Evolutionary conservation across 2,797 vertebrate species (phyloP), one percentile per base, ranked within the genome.

Genomic region (Fringilla coelebs): DNA sequence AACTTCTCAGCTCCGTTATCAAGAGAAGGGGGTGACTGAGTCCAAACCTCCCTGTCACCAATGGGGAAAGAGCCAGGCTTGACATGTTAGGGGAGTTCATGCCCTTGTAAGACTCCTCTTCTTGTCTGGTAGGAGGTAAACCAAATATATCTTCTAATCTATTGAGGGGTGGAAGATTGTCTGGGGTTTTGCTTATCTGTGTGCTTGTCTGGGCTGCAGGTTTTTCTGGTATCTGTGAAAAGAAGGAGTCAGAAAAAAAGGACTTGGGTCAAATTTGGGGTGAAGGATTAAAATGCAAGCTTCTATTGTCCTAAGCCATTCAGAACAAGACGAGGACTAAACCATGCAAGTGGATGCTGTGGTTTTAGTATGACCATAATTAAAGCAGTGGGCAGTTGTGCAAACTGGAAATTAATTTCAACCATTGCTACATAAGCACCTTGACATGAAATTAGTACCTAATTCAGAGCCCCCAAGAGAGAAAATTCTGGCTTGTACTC

Each of bases 401-500:
- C 73, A 66, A 29, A 36, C 51, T 40, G 24, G 32, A 83, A 86
- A 79, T 81, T 85, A 15, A 78, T 79, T 48, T 87, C 51, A 72
- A 75, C n/a, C 31, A 24, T 45, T 88, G 70, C 22, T 72, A 24
- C 24, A 0, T 83, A 91, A 87, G 26, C 79, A 74, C 79, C 55
- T 92, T 17, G 3, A 84, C 28, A 57, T 8, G n/a, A 92, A 91
- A 91, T 89, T 55, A 93, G 79, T 63, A 63, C 73, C 51, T 92
- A 70, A 81, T n/a, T 81, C 66, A 74, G 71, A 31, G 45, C 38
- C 45, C 62, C 45, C 71, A 73, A 34, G 63, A 86, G 79, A 73
- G 70, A 92, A 95, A 90, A 88, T 93, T 73, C 83, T 88, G 58
- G n/a, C 48, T 91, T 93, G 51, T 91, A 36, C 45, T 89, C 93